Conservation (phyloP, 2,113 vertebrate genomes). For the Petroica traversi region DNA sequence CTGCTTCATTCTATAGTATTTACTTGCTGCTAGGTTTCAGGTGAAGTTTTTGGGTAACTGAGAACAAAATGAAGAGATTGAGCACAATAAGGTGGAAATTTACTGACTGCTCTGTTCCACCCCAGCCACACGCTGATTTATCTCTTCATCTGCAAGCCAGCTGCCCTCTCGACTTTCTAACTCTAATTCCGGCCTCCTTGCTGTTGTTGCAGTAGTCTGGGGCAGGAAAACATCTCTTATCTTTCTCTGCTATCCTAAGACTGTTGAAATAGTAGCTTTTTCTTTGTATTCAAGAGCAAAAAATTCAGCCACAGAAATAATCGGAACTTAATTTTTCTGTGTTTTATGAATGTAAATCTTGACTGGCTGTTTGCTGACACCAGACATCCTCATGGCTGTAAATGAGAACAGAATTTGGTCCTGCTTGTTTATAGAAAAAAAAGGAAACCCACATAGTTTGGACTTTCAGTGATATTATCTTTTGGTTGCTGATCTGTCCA, state of each 20-base stretch:
- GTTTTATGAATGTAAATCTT: slow-evolving; percentile 17
- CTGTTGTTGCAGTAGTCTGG: not conserved
- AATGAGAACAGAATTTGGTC: slow-evolving; percentile 6
- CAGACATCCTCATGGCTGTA: not conserved
- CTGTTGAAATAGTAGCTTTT: not conserved
- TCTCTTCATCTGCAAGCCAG: slow-evolving; percentile 29
- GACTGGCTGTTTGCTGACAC: not conserved
- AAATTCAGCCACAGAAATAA: not conserved
- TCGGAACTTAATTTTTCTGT: not conserved
- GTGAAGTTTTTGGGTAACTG: slow-evolving; percentile 1
- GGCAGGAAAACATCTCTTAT: not conserved
- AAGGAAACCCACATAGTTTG: not conserved
- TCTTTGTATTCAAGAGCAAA: not conserved
- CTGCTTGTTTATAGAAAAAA: not conserved
- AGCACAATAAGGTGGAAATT: not conserved
- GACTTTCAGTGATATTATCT: not conserved
- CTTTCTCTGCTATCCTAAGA: not conserved
- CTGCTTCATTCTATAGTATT: not conserved
- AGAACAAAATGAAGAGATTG: not conserved
- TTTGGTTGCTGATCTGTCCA: slow-evolving; percentile 20
- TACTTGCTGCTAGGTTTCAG: not conserved
- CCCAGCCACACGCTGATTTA: not conserved
- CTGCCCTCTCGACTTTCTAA: not conserved
- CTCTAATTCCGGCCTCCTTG: not conserved
- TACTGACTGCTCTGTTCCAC: not conserved